Conservation (phyloP, 2,888 invertebrate species). For the Poecilus cupreus region DNA sequence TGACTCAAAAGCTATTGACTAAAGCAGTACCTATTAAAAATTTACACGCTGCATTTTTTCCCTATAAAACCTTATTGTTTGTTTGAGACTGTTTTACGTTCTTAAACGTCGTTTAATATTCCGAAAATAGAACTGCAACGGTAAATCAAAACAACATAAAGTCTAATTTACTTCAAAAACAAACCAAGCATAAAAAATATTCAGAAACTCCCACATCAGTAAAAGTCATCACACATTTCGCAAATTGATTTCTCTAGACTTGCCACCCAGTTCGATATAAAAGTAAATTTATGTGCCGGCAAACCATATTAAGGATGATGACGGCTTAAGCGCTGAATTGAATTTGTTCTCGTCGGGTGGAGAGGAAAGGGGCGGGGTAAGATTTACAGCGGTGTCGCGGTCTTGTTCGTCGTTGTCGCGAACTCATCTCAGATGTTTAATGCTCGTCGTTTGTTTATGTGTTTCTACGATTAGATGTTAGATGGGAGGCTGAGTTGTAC, state of each 20-base stretch:
- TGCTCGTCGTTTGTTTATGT: conserved; percentile 18
- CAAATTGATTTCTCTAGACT: conserved; percentile 19
- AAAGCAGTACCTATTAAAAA: too few relatives aligned
- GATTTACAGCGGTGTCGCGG: neutral
- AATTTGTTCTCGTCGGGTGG: neutral
- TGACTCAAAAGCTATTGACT: too few relatives aligned
- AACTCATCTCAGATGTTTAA: conserved; percentile 10
- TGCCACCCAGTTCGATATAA: conserved; percentile 14
- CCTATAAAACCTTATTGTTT: too few relatives aligned
- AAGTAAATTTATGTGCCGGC: conserved; percentile 2
- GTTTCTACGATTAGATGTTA: conserved; percentile 26
- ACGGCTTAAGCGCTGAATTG: neutral
- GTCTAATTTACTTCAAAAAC: neutral
- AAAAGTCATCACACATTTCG: neutral
- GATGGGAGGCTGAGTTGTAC: neutral
- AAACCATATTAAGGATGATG: conserved; percentile 23
- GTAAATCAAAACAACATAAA: conserved; percentile 6
- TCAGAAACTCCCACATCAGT: neutral
- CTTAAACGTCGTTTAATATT: neutral
- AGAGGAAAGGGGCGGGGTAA: neutral
- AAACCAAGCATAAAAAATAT: neutral
- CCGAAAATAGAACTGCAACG: neutral
- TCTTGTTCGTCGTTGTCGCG: neutral
- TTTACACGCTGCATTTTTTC: too few relatives aligned
- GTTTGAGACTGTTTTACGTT: neutral